These are phyloP conservation scores for Goniozus legneri DNA, from an alignment of 1,140 invertebrate genomes.

Conservation along the genomic window DNA sequence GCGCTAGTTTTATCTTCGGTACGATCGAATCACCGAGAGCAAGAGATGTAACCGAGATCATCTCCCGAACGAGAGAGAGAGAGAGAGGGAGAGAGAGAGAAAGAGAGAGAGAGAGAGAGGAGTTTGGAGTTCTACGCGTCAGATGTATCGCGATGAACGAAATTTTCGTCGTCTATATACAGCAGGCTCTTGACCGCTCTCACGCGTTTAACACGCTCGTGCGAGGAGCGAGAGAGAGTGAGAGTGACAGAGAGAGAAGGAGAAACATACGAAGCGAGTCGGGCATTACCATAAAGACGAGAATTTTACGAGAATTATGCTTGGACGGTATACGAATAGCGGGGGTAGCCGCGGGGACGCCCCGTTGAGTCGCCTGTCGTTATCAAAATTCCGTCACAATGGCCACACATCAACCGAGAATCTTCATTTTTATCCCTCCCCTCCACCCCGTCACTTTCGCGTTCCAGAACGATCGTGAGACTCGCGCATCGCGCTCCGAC, in stretches of 20 bases:
- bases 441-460: background rate
- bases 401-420: constrained; percentile 29
- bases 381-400: constrained; percentile 45
- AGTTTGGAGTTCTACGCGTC: background rate
- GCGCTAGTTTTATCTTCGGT: no score
- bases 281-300: constrained; percentile 40
- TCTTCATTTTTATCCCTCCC: no score
- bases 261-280: constrained; percentile 11
- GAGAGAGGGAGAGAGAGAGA: background rate
- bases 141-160: no score
- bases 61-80: constrained; percentile 2
- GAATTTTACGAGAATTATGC: constrained; percentile 38
- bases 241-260: constrained; percentile 8
- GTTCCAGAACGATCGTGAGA: background rate
- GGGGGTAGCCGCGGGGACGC: constrained; percentile 26
- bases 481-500: background rate
- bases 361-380: constrained; percentile 32
- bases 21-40: no score
- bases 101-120: background rate
- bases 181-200: background rate
- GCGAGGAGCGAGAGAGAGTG: constrained; percentile 4
- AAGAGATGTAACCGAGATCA: no score
- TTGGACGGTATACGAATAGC: constrained; percentile 29
- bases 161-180: constrained; percentile 5
- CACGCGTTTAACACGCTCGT: background rate